Conservation (phyloP, 1,140 invertebrate species). For the Eufriesea mexicana region DNA sequence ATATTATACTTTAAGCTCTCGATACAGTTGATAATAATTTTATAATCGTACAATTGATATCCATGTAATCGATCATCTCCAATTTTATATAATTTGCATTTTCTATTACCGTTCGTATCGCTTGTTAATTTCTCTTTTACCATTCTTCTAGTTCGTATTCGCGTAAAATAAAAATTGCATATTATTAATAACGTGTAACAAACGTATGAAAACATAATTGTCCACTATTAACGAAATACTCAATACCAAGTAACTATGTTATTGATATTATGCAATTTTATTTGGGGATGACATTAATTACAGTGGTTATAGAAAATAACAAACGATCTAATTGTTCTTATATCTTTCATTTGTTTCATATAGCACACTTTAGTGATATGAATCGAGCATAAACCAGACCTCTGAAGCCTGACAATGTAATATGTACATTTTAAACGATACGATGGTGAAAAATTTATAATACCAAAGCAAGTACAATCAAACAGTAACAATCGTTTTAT, state of each 20-base stretch:
- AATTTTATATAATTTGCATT: background rate
- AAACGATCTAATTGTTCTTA: background rate
- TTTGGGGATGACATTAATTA: background rate
- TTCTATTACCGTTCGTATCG: background rate
- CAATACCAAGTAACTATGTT: background rate
- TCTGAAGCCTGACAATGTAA: background rate
- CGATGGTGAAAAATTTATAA: no score
- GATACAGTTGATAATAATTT: background rate
- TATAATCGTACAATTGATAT: background rate
- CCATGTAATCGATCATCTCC: no score
- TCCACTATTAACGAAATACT: background rate
- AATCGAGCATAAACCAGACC: background rate
- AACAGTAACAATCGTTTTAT: background rate
- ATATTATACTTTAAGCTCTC: slow-evolving; percentile 2
- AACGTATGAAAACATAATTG: background rate
- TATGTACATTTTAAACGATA: background rate
- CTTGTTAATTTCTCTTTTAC: background rate
- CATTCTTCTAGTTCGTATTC: background rate
- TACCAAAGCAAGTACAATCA: background rate
- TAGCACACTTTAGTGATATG: background rate
- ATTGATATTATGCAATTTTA: background rate
- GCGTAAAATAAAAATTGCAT: background rate
- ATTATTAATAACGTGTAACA: background rate
- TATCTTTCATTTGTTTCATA: background rate
- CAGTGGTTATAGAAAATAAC: background rate